phyloP scores from a whole-genome alignment of 2,888 invertebrate species.

The Nemapogon koenigi region DNA sequence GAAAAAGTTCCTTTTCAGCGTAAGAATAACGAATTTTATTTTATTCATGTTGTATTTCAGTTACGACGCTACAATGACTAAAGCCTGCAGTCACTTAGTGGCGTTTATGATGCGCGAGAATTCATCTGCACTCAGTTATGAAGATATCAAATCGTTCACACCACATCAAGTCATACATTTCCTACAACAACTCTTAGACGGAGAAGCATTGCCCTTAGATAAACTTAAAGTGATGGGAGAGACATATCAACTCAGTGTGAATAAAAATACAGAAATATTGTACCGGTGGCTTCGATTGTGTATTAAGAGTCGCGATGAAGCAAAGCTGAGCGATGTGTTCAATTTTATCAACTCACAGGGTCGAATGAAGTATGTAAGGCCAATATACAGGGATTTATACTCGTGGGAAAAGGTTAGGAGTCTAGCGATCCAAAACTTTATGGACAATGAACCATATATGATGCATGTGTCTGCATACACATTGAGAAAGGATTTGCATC shows the following conservation, averaged over 20 bases:
- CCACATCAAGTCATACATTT: slow-evolving; percentile 74
- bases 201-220: slow-evolving; percentile 50
- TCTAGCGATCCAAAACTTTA: slow-evolving; percentile 75
- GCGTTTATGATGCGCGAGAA: slow-evolving; percentile 60
- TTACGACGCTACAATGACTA: slow-evolving; percentile 71
- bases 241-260: slow-evolving; percentile 68
- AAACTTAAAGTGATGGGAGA: slow-evolving; percentile 68
- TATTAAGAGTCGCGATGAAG: slow-evolving; percentile 74
- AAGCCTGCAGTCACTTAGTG: slow-evolving; percentile 65
- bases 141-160: slow-evolving; percentile 63
- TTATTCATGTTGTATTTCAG: slow-evolving; percentile 43
- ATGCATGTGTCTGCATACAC: slow-evolving; percentile 82
- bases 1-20: no score
- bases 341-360: slow-evolving; percentile 84
- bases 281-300: slow-evolving; percentile 81
- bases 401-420: slow-evolving; percentile 77
- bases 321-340: slow-evolving; percentile 71
- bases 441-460: slow-evolving; percentile 74
- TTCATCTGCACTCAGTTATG: slow-evolving; percentile 41
- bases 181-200: slow-evolving; percentile 70
- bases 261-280: slow-evolving; percentile 81
- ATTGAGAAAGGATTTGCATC: slow-evolving; percentile 77
- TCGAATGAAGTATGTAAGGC: slow-evolving; percentile 90
- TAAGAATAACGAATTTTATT: slow-evolving; percentile 2
- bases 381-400: slow-evolving; percentile 85